Percentiles rank a stretch among this genome's conserved stretches.
phyloP scores from a whole-genome alignment of 2,797 vertebrate species.

The Hydrolagus colliei region DNA sequence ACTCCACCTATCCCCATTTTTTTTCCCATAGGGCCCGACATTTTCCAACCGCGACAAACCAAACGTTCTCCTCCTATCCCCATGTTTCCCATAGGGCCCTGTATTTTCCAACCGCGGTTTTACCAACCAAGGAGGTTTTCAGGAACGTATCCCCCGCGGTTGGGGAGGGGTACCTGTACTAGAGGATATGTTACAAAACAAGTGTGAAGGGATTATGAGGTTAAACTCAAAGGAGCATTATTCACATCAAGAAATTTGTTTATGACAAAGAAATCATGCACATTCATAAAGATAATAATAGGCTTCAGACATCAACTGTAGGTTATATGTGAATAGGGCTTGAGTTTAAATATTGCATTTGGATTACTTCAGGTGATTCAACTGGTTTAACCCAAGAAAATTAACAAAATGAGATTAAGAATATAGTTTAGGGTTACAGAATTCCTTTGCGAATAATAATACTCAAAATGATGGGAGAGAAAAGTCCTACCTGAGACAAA shows the following conservation, averaged over 20 bases:
- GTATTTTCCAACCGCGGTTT: too few species aligned
- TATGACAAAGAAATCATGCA: background rate
- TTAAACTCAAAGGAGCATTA: background rate
- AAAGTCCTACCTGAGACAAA: background rate
- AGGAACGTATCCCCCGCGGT: too few species aligned
- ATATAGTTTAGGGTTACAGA: background rate
- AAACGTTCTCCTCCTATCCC: too few species aligned
- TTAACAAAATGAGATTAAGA: background rate
- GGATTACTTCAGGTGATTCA: background rate
- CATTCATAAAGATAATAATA: background rate
- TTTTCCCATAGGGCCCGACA: too few species aligned
- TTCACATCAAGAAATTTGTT: background rate
- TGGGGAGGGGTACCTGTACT: background rate
- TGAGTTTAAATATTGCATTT: background rate
- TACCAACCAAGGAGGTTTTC: too few species aligned
- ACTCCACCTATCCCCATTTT: too few species aligned
- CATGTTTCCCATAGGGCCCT: too few species aligned
- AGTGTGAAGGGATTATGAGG: background rate
- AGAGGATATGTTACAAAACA: background rate
- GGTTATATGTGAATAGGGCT: background rate
- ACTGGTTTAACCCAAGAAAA: background rate
- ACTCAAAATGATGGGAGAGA: background rate
- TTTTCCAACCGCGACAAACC: too few species aligned
- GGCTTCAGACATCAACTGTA: background rate
- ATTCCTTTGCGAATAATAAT: background rate